Evolutionary conservation across 1,140 invertebrate species (phyloP).

Genomic region (Eufriesea mexicana): DNA sequence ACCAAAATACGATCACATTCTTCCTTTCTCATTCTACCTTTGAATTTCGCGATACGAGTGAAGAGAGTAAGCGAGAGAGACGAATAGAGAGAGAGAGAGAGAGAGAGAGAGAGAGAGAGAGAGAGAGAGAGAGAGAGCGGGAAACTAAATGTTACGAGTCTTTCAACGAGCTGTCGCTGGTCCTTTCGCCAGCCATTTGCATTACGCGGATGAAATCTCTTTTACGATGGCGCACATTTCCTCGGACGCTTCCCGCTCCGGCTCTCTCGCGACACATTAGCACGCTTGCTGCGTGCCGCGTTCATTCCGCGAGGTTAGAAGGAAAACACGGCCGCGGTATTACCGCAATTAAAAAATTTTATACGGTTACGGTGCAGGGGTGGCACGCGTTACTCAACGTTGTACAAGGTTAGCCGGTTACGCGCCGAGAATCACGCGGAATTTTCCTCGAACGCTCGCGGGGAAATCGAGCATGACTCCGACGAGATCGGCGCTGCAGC

Average conservation of each 20-base stretch:
- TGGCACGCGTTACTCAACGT: neutral
- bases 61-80: too few species aligned
- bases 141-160: neutral
- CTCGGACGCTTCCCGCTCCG: neutral
- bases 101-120: neutral
- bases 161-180: neutral
- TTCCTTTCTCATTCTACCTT: neutral
- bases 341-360: slow-evolving; percentile 8
- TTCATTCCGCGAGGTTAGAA: neutral
- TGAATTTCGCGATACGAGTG: neutral
- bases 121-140: neutral
- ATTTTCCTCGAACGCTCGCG: neutral
- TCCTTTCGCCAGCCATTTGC: slow-evolving; percentile 6
- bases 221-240: slow-evolving; percentile 6
- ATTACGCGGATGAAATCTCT: slow-evolving; percentile 17
- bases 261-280: neutral
- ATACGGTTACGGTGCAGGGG: neutral
- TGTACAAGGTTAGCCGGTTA: neutral
- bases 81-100: neutral
- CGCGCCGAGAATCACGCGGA: accelerated
- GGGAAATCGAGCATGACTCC: too few species aligned
- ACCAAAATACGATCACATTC: neutral
- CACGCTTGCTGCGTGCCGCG: slow-evolving; percentile 9
- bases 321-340: slow-evolving; percentile 3
- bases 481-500: neutral